phyloP scores from a whole-genome alignment of 2,797 vertebrate genomes.

The Bovichtus diacanthus region DNA sequence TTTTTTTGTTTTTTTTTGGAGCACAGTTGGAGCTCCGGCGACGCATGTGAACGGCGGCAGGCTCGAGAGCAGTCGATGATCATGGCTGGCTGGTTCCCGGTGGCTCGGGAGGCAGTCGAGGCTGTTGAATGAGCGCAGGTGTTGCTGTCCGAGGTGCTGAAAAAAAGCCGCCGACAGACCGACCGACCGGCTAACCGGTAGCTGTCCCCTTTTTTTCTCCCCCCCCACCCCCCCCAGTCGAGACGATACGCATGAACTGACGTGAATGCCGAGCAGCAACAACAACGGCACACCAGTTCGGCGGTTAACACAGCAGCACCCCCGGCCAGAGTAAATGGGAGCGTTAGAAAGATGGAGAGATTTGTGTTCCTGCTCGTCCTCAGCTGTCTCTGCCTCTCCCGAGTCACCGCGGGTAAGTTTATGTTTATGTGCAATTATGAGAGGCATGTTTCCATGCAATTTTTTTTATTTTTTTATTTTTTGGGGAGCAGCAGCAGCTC shows the following conservation, averaged over 20 bases:
- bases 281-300: slow-evolving; percentile 29
- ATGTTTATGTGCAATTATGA: slow-evolving; percentile 21
- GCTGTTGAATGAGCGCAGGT: slow-evolving; percentile 43
- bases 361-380: slow-evolving; percentile 77
- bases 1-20: not conserved
- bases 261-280: slow-evolving; percentile 63
- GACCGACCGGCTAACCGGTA: too few species aligned
- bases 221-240: slow-evolving; percentile 22
- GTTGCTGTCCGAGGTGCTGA: slow-evolving; percentile 66
- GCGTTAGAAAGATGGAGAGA: slow-evolving; percentile 81
- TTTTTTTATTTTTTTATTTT: not conserved
- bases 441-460: not conserved
- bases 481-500: slow-evolving; percentile 3
- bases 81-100: slow-evolving; percentile 7
- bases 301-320: slow-evolving; percentile 49
- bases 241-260: slow-evolving; percentile 68
- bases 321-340: slow-evolving; percentile 75
- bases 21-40: slow-evolving; percentile 39
- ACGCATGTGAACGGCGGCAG: slow-evolving; percentile 32
- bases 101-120: not conserved
- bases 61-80: slow-evolving; percentile 1
- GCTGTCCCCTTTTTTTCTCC: not conserved
- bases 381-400: slow-evolving; percentile 76
- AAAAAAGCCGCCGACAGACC: not conserved
- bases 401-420: slow-evolving; percentile 84